These are phyloP conservation scores for Gadus chalcogrammus DNA, from an alignment of 2,113 vertebrate genomes.

Conservation along the genomic window DNA sequence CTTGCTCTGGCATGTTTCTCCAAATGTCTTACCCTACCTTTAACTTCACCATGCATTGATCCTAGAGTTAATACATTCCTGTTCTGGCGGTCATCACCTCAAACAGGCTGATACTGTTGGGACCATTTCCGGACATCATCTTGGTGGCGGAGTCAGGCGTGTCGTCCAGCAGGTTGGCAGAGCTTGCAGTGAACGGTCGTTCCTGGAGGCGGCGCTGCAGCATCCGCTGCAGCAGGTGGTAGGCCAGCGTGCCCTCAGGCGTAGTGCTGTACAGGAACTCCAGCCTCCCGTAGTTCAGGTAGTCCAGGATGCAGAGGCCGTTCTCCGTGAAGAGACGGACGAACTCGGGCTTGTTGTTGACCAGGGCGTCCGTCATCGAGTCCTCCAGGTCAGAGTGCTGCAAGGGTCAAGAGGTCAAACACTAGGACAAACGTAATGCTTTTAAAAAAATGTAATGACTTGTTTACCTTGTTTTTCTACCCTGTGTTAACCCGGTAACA, in stretches of 20 bases:
- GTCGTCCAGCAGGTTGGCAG: not conserved
- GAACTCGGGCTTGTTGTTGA: constrained; percentile 84
- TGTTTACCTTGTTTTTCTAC: not conserved
- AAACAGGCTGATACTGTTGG: constrained; percentile 52
- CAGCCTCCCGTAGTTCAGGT: constrained; percentile 74
- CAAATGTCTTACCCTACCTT: too few species aligned
- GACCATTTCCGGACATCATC: not conserved
- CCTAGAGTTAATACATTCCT: too few species aligned
- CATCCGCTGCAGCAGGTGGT: constrained; percentile 71
- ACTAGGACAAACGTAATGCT: too few species aligned
- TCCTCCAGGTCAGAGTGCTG: constrained; percentile 77
- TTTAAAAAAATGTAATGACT: too few species aligned
- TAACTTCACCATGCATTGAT: too few species aligned
- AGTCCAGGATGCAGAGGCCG: constrained; percentile 79
- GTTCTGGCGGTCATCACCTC: constrained; percentile 51
- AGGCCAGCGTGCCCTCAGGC: constrained; percentile 66
- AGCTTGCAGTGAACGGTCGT: constrained; percentile 25
- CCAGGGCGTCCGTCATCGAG: constrained; percentile 81
- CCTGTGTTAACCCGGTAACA: not conserved
- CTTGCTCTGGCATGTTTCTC: too few species aligned
- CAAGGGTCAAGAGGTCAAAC: not conserved
- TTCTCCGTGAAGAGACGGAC: constrained; percentile 85
- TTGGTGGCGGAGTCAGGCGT: not conserved
- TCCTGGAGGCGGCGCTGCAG: constrained; percentile 67
- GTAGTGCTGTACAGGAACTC: constrained; percentile 76